Base-by-base conservation (phyloP, 2,797 vertebrate species). In the Enteromius afrohamiltoni region DNA sequence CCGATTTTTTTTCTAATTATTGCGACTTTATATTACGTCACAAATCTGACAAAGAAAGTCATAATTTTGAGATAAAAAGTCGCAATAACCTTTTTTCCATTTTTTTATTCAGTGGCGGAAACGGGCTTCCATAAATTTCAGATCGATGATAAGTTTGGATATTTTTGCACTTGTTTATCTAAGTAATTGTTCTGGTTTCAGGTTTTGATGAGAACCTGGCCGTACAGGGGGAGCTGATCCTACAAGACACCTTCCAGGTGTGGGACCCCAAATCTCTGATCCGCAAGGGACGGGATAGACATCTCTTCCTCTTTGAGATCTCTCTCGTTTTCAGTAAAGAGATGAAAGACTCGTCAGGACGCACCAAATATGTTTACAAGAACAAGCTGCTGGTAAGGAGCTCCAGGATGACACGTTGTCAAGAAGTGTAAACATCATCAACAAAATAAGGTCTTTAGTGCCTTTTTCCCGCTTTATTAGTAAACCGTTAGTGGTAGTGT, bases 211-310 rank as follows among this genome's bases (percentile, higher is more conserved):
- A 99, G 92, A 98, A 97, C 83, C 91, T 99, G 91, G 97, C 97
- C 0, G 97, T 98, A 53, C 97, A 99, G 90, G 98, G 98, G 0
- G 98, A 99, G 90, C 95, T 99, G 83, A 97, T 99, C 83, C 95
- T 99, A 31, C 98, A 99, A 92, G 98, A 99, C 92, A 95, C 97
- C 84, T 99, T 99, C 92, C 96, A 98, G 93, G 98, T 99, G 26
- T 99, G 98, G 98, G 98, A 99, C 87, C 98, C 98, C 1, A 98
- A 99, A 86, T 99, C 98, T 45, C 95, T 99, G 89, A 99, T 99
- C 93, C 95, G 98, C 77, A 99, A 99, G 89, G 98, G 97, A 62
- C 95, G 98, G 81, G 98, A 99, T 87, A 95, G 98, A 53, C 98
- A 99, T 92, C 95, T 99, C 87, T 99, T 99, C 93, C 96, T 99